Percentiles rank a stretch among this genome's conserved stretches.
These are phyloP conservation scores for Bunonema sp. DNA, from an alignment of 2,888 invertebrate genomes.

Conservation along the genomic window DNA sequence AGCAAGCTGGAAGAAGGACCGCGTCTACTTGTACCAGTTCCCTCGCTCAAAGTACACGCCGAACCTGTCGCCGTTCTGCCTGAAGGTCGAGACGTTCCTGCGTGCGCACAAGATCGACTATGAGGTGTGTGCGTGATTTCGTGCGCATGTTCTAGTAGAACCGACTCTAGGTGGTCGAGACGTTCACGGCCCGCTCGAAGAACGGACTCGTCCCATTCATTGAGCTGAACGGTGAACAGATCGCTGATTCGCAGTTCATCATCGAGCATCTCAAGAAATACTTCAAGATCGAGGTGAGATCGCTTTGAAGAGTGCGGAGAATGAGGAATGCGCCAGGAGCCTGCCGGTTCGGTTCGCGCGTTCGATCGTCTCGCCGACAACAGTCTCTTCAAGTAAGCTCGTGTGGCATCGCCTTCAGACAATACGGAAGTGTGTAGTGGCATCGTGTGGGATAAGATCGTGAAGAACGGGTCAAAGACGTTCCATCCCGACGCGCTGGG, in stretches of 20 bases:
- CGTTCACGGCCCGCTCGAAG: conserved; percentile 10
- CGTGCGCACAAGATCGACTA: conserved; percentile 35
- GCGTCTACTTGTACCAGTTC: conserved; percentile 36
- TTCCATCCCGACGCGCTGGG: too few species aligned
- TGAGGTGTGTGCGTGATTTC: conserved; percentile 23
- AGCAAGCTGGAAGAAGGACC: conserved; percentile 23
- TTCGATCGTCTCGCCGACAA: too few species aligned
- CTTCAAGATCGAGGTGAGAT: conserved; percentile 11
- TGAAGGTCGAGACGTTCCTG: conserved; percentile 38
- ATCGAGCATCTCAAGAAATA: conserved; percentile 14
- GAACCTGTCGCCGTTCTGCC: conserved; percentile 37
- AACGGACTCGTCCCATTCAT: conserved; percentile 19
- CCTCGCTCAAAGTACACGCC: conserved; percentile 21
- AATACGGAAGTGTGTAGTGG: too few species aligned
- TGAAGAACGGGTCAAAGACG: too few species aligned
- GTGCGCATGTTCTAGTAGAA: not conserved
- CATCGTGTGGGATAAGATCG: too few species aligned
- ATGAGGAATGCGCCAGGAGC: too few species aligned
- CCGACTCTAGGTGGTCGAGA: conserved; percentile 5
- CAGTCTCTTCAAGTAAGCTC: too few species aligned
- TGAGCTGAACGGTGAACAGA: conserved; percentile 20
- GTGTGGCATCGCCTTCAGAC: too few species aligned
- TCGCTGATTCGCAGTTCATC: conserved; percentile 21
- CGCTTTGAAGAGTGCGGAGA: too few species aligned
- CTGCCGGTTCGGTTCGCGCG: too few species aligned